A percentile compares a stretch with the other conserved stretches of the same genome.
Evolutionary conservation across 2,797 vertebrate species (phyloP).

Genomic region (Sternarchorhynchus goeldii): DNA sequence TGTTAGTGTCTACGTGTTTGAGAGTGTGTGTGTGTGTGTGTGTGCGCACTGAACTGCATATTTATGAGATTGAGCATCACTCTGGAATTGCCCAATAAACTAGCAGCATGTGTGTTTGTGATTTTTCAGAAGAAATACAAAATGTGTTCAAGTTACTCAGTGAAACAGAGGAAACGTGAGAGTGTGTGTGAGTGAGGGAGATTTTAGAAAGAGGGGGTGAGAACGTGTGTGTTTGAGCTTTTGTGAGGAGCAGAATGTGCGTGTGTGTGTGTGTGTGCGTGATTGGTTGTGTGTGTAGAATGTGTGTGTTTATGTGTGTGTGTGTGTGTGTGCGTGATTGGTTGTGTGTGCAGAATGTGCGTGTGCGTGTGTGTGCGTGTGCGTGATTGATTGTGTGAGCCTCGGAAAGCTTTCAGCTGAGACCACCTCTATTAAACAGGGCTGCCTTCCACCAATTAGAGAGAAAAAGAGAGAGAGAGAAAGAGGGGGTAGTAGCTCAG

Average conservation of each 20-base stretch:
- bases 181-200: too few species aligned
- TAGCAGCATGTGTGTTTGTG: too few species aligned
- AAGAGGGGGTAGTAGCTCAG: not conserved
- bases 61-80: too few species aligned
- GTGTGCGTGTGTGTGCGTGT: constrained; percentile 29
- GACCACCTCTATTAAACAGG: constrained; percentile 53
- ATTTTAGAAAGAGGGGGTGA: too few species aligned
- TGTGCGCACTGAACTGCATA: too few species aligned
- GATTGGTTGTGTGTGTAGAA: constrained; percentile 44
- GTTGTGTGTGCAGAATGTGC: constrained; percentile 14
- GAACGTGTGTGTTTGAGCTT: not conserved
- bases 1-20: too few species aligned
- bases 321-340: constrained; percentile 10
- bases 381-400: constrained; percentile 50
- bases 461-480: constrained; percentile 2
- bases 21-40: too few species aligned
- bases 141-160: too few species aligned
- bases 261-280: constrained; percentile 27
- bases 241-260: constrained; percentile 10
- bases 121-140: too few species aligned
- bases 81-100: too few species aligned
- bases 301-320: constrained; percentile 7
- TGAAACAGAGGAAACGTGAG: too few species aligned
- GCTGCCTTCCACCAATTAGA: constrained; percentile 50
- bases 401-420: constrained; percentile 54